Percentiles rank a stretch among this genome's conserved stretches.
These are phyloP conservation scores for Chloropsis cyanopogon DNA, from an alignment of 2,113 vertebrate genomes.

Conservation along the genomic window DNA sequence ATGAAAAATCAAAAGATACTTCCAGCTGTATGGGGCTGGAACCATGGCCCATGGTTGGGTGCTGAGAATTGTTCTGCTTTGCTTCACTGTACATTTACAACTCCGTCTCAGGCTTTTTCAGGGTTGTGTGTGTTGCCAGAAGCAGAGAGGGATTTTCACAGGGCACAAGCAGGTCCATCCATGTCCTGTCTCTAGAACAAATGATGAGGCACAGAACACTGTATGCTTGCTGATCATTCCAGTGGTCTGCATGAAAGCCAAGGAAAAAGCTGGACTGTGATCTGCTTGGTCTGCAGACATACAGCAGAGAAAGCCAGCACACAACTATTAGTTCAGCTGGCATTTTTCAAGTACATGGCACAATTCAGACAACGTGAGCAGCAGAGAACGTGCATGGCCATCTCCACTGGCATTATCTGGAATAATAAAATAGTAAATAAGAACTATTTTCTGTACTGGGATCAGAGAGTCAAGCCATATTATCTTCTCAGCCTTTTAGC, in stretches of 20 bases:
- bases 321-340: not conserved
- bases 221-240: too few relatives aligned
- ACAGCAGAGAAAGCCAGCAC: not conserved
- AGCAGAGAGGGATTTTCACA: not conserved
- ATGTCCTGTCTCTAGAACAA: not conserved
- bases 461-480: not conserved
- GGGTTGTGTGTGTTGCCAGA: not conserved
- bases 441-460: not conserved
- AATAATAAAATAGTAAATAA: not conserved
- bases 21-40: not conserved
- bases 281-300: not conserved
- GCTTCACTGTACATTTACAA: not conserved
- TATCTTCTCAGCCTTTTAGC: not conserved
- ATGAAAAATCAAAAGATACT: not conserved
- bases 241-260: rapidly evolving
- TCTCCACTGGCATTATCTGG: not conserved
- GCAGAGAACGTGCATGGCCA: not conserved
- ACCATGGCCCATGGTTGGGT: rapidly evolving
- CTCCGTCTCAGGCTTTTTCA: not conserved
- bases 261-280: not conserved
- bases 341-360: not conserved
- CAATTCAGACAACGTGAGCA: not conserved
- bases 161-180: not conserved
- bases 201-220: not conserved
- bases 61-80: not conserved